Base-by-base conservation (phyloP, 30 jellyfish, hydroid and myxozoan genomes). In the Cassiopea xamachana region DNA sequence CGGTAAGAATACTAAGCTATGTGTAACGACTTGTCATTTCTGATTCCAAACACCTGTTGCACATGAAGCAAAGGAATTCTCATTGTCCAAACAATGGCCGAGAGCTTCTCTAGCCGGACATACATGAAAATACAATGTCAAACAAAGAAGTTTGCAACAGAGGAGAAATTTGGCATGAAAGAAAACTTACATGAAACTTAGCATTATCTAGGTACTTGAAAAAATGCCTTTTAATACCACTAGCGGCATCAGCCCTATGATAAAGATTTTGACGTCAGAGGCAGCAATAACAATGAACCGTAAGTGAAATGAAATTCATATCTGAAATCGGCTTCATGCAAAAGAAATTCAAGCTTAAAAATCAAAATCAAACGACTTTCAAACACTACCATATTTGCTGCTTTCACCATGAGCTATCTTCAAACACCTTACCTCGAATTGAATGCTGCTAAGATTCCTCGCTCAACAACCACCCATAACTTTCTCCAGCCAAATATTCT, bases 211-310 rank as follows among this genome's bases (percentile, higher is more conserved):
- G 91, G 69, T 96, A 96, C 71, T 90, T 96, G 90, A 77, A 89
- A 86, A 96, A 96, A 69, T 96, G 98, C 86, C 99, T 72, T 73
- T 90, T 92, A 49, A 96, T 77, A 0, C 99, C 98, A 9, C 98
- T 87, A 14, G 98, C 96, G 51, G 99, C 99, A 82, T 96, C 99
- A 83, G 99, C 99, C 70, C 99, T 96, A 69, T 75, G 83, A 82
- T 17, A 16, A 55, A 27, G 39, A 27, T 27, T 27, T 27, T 27
- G 39, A 27, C 39, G 39, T 27, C 39, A 27, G 77, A 46, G 72
- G 17, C 2, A 51, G 19, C 3, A 47, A 60, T 44, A 2, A 46
- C 13, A 6, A 39, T 27, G 39, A 27, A 27, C 39, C 39, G 39
- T 27, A 27, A 27, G 39, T 27, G 39, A 27, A 27, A 27, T 27